Conservation (phyloP, 2,113 vertebrate genomes). For the Lophochroa leadbeateri region DNA sequence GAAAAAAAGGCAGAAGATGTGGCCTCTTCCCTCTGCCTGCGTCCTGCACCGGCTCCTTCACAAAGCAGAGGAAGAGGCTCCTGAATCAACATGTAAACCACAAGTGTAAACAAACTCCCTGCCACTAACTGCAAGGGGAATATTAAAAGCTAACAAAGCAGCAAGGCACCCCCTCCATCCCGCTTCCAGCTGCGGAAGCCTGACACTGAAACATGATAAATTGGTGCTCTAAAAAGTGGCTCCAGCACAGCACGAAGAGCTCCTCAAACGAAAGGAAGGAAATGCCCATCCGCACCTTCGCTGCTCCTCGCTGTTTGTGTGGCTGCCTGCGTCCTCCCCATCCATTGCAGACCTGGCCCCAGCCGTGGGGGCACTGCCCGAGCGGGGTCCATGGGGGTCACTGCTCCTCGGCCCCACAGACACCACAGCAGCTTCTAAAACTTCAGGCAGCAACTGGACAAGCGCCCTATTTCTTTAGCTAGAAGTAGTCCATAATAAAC, state of each 20-base stretch:
- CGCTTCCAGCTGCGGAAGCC: background rate
- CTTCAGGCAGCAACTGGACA: background rate
- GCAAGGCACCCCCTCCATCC: background rate
- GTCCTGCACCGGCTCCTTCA: background rate
- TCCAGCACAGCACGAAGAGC: background rate
- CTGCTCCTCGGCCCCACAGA: too few species aligned
- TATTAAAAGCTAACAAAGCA: background rate
- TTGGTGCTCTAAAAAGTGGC: background rate
- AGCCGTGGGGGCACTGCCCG: background rate
- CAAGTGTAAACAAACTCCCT: background rate
- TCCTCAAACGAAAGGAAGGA: fast-evolving
- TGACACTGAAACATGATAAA: background rate
- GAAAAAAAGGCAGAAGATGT: background rate
- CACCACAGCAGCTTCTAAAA: background rate
- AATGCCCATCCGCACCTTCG: fast-evolving
- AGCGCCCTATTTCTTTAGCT: background rate
- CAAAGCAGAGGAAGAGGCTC: background rate
- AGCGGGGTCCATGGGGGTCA: background rate
- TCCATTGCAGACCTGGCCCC: background rate
- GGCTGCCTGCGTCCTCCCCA: too few species aligned
- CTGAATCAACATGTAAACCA: background rate
- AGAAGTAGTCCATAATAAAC: background rate
- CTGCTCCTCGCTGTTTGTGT: background rate
- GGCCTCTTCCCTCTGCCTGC: background rate
- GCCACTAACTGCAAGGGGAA: background rate